Evolutionary conservation across 2,113 vertebrate species (phyloP).

Genomic region (Seriola aureovittata): DNA sequence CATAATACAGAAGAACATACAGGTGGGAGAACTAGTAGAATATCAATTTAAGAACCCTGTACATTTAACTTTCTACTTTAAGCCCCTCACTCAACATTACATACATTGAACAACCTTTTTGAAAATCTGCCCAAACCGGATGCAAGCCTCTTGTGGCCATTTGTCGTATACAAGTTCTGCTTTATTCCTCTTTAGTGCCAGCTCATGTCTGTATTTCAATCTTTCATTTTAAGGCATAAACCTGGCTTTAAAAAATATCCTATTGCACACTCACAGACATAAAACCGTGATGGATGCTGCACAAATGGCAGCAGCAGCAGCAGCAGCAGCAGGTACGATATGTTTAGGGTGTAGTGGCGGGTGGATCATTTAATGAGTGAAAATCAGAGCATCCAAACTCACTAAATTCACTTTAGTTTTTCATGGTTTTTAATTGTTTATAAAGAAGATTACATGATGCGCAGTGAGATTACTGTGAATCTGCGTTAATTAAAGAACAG

Average conservation of each 20-base stretch:
- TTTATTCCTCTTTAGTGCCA: background rate
- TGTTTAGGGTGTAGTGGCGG: background rate
- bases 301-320: background rate
- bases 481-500: background rate
- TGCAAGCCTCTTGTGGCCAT: background rate
- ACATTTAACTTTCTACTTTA: background rate
- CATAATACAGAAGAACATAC: constrained; percentile 38
- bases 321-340: background rate
- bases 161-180: background rate
- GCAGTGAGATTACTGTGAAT: background rate
- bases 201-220: background rate
- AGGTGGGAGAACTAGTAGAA: background rate
- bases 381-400: background rate
- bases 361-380: background rate
- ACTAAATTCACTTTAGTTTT: background rate
- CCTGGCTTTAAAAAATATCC: background rate
- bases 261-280: background rate
- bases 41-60: constrained; percentile 19
- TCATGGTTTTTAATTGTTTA: background rate
- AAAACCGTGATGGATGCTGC: background rate
- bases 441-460: background rate
- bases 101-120: background rate
- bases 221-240: background rate
- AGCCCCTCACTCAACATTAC: background rate
- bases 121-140: background rate